Evolutionary conservation across 2,113 vertebrate species (phyloP), one percentile per base, ranked within the genome.

Genomic region (Columba livia): DNA sequence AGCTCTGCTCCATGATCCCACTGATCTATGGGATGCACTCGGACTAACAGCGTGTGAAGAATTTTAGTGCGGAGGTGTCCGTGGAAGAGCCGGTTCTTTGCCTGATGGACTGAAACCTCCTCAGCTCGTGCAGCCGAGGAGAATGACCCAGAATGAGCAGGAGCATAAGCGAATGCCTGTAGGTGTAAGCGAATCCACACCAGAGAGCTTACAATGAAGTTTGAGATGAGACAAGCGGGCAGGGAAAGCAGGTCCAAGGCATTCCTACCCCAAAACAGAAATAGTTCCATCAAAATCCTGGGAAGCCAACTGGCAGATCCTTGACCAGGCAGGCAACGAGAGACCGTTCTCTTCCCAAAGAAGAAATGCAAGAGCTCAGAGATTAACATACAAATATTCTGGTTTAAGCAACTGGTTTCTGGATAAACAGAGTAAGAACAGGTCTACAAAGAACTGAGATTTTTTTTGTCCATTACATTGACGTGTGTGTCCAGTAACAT

Each of bases 21-120:
- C 14, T 54, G 31, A 44, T 20, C 50, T 48, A 15, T 15, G 19
- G 57, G 47, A 70, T 10, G 31, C 12, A 15, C 21, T 10, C 20
- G 69, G 57, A 61, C 28, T 72, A 48, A 64, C 73, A 42, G 23
- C 26, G 20, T 31, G 51, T n/a, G 60, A 73, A 48, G 42, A 69
- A 60, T 26, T 44, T 19, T 32, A 34, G 34, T 20, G 56, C 42
- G 50, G 42, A 54, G 32, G 42, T 34, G 32, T 67, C 65, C 48
- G 10, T 1, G 0, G 2, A 36, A 34, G 32, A 29, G 21, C 8
- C 1, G 3, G 61, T 19, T 87, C 61, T 58, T 36, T 2, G 1
- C 10, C 56, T 79, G 67, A 79, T 44, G 67, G 70, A 70, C 2
- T 53, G 31, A 51, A 18, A 47, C 15, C 40, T 70, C 50, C 42